Evolutionary conservation across 1,140 invertebrate genomes (phyloP).

Genomic region (Ceratoteleas bidentatus): DNA sequence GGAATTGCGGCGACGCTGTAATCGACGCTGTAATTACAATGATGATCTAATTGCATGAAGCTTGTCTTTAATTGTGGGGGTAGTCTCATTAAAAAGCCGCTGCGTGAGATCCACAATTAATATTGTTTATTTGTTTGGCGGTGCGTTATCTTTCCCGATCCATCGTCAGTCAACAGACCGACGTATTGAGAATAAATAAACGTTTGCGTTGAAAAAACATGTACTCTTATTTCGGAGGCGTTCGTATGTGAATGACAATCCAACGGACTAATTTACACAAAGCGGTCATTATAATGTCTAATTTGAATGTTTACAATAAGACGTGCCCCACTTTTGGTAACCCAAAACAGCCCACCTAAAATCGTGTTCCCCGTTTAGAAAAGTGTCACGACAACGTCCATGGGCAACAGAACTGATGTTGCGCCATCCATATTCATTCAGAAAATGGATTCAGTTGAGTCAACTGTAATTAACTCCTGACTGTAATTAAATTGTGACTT

Average conservation of each 20-base stretch:
- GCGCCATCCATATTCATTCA: constrained; percentile 17
- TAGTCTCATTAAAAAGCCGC: neutral
- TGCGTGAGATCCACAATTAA: no score
- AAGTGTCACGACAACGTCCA: constrained; percentile 28
- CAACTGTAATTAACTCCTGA: neutral
- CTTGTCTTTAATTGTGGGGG: neutral
- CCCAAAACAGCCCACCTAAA: constrained; percentile 19
- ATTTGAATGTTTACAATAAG: neutral
- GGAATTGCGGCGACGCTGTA: neutral
- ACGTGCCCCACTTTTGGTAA: constrained; percentile 9
- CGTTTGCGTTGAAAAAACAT: neutral
- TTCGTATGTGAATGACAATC: neutral
- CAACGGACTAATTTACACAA: neutral
- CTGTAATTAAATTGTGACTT: no score
- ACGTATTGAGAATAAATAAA: neutral
- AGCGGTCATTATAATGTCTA: neutral
- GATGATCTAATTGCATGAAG: neutral
- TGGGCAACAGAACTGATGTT: constrained; percentile 7
- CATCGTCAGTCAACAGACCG: no score
- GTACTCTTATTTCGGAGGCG: neutral
- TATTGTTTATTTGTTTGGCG: no score
- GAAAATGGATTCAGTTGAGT: constrained; percentile 4
- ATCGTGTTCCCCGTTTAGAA: constrained; percentile 9
- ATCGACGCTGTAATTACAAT: neutral
- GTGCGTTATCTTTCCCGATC: no score